Evolutionary conservation across 2,888 invertebrate genomes (phyloP), one percentile per base, ranked within the genome.

Genomic region (Lithophane leautieri): DNA sequence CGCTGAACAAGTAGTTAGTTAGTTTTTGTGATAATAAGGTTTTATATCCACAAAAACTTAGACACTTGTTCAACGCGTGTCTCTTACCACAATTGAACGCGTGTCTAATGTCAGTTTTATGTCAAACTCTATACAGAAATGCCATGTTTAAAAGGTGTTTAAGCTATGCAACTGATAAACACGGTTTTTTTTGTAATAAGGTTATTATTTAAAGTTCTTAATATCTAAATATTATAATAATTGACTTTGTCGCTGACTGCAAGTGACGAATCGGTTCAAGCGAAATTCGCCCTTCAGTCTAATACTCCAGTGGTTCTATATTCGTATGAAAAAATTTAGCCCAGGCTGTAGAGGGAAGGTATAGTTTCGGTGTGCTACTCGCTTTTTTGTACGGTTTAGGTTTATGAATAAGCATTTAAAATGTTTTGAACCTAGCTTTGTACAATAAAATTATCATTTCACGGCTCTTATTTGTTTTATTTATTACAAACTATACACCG

Each of bases 391-490:
- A 28, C 62, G 50, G 25, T 69, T 69, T 65, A 52, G 68, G 82
- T 81, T 81, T 74, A 70, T 34, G 50, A 70, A 67, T 74, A 47
- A 73, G 83, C 83, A 84, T 83, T 81, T 77, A 70, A 60, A 73
- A 78, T 82, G 73, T 83, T 78, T 74, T 61, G 25, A 85, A 85
- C 77, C 82, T 72, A 50, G 56, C 63, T 62, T 73, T 74, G 71
- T 84, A 81, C 74, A 65, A 85, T 78, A 68, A 82, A 84, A 73
- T 70, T 58, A 74, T 25, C 14, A 3, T 67, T 73, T 72, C 34
- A 69, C 42, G 40, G 6, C 16, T 22, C 50, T 67, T 67, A 40
- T 73, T 40, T 71, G 73, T 83, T 83, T 84, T 80, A 76, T 83
- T 76, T 56, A 14, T 19, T 60, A 34, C 28, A 11, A 8, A 60